phyloP scores from a whole-genome alignment of 2,113 vertebrate species.

The Varanus salvator region DNA sequence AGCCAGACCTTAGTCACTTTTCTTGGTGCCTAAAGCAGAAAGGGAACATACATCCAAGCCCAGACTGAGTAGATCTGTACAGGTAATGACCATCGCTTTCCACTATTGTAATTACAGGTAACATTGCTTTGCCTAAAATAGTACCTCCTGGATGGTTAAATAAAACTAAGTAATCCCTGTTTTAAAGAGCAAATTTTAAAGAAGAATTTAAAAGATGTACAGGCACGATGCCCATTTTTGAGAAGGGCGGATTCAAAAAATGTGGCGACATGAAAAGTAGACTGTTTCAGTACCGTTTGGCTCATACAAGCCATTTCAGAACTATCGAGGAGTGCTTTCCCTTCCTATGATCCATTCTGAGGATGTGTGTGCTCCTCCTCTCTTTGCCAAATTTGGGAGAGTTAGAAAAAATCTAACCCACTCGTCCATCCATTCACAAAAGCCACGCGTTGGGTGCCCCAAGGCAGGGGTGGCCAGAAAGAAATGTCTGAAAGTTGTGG shows the following conservation, averaged over 20 bases:
- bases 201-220: not conserved
- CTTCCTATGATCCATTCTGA: not conserved
- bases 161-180: slow-evolving; percentile 14
- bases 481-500: too few relatives aligned
- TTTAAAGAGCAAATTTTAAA: not conserved
- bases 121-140: not conserved
- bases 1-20: not conserved
- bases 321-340: not conserved
- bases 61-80: not conserved
- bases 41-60: accelerated
- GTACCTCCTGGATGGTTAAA: not conserved
- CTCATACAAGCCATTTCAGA: not conserved
- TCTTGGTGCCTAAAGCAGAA: not conserved
- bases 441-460: not conserved
- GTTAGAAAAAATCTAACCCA: not conserved
- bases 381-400: not conserved
- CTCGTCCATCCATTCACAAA: not conserved
- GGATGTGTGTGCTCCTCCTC: too few relatives aligned
- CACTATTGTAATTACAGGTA: not conserved
- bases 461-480: too few relatives aligned
- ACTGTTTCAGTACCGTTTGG: not conserved
- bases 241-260: not conserved
- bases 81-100: not conserved
- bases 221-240: not conserved
- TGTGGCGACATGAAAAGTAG: slow-evolving; percentile 19